Evolutionary conservation across 2,113 vertebrate species (phyloP).

Genomic region (Psephotus haematonotus): DNA sequence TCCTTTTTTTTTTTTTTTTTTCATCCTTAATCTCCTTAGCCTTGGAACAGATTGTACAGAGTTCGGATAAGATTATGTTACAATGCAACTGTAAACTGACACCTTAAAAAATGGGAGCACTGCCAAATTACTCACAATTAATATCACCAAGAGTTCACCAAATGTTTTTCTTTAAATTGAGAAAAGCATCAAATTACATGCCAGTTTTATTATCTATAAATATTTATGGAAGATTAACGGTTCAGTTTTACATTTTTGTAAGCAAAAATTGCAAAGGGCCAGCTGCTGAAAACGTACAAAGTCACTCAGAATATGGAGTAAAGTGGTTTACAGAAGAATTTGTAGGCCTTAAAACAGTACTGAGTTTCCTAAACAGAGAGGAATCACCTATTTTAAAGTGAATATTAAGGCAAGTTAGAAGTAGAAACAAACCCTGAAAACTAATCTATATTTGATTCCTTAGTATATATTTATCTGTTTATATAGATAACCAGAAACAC

Average conservation of each 20-base stretch:
- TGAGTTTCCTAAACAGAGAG: not conserved
- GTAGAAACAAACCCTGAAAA: not conserved
- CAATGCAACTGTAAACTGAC: conserved; percentile 22
- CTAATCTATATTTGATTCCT: not conserved
- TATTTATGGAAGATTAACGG: conserved; percentile 42
- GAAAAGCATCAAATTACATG: conserved; percentile 1
- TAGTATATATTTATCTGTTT: not conserved
- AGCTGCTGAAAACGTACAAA: not conserved
- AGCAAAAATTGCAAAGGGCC: not conserved
- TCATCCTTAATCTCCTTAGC: not conserved
- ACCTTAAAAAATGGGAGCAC: conserved; percentile 18
- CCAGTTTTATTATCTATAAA: conserved; percentile 37
- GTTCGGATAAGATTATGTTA: conserved; percentile 16
- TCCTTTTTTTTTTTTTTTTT: not conserved
- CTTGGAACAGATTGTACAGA: conserved; percentile 6
- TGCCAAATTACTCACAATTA: conserved; percentile 43
- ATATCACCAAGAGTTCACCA: not conserved
- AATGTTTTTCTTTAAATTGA: conserved; percentile 15
- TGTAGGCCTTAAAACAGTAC: not conserved
- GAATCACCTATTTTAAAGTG: not conserved
- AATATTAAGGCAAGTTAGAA: not conserved
- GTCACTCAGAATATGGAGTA: not conserved
- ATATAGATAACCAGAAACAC: not conserved
- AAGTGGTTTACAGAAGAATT: not conserved
- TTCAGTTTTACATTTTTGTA: not conserved